Evolutionary conservation across 1,140 invertebrate genomes (phyloP), one percentile per base, ranked within the genome.

Genomic region (Pseudomyrmex flavicornis): DNA sequence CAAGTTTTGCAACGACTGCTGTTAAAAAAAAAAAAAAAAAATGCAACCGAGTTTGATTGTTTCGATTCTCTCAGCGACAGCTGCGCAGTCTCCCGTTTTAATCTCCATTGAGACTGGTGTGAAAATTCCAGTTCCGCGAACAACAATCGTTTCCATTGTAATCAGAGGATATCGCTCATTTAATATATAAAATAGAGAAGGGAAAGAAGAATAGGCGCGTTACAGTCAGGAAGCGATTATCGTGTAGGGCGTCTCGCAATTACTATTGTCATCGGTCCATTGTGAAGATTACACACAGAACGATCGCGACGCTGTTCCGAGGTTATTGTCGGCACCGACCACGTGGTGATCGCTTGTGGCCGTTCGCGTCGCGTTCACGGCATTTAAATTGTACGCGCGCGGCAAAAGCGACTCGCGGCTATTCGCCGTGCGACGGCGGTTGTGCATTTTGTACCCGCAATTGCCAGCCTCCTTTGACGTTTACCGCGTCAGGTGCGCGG

Each of bases 401-500:
- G 48, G 20, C 44, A 46, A 58, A 56, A 62, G 35, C 58, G 8
- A 20, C 52, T 82, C 22, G 22, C 22, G 20, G 50, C 17, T 15
- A 10, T 52, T 61, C 62, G 61, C 52, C 62, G 61, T 46, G 15
- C 3, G 17, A 20, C 56, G 70, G 26, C 50, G n/a, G 50, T 12
- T 17, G 35, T 79, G 74, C 63, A 50, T 26, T 35, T 35, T n/a
- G 73, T 46, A 54, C 44, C 46, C 54, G 50, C 68, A 44, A 48
- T 48, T 58, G 46, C 58, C 35, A 65, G 8, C 1, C n/a, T 59
- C 68, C 58, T 72, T 74, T 68, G 59, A 75, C 76, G 76, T 79
- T 76, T 79, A 70, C 76, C 76, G 66, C 75, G 22, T 44, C 82
- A 74, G 82, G 79, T 82, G 75, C 48, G 46, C 63, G 77, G 54